Percentiles rank a stretch among this genome's conserved stretches.
Conservation (phyloP, 2,113 vertebrate genomes). For the Stigmatopora argus region DNA sequence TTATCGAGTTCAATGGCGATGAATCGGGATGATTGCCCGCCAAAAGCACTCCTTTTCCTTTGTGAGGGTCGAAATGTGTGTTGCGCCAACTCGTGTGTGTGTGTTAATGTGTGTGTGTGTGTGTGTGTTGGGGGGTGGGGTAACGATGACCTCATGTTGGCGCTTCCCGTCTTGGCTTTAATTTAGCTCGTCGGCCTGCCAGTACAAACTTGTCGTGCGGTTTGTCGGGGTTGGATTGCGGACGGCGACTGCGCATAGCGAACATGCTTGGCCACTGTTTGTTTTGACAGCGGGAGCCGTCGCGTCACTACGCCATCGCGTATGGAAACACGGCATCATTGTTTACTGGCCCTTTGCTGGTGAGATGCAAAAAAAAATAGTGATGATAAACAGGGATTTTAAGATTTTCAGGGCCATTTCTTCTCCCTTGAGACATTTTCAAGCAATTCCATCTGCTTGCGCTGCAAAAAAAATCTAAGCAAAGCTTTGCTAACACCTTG, state of each 20-base stretch:
- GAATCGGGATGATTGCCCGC: too few relatives aligned
- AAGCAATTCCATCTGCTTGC: not conserved
- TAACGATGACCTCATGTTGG: constrained; percentile 47
- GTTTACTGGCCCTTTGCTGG: constrained; percentile 19
- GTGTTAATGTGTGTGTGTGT: not conserved
- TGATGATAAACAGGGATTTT: not conserved
- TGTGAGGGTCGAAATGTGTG: not conserved
- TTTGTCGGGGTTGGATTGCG: not conserved
- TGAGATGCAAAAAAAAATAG: not conserved
- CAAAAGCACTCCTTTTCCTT: not conserved
- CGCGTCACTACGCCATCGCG: not conserved
- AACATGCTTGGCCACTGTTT: constrained; percentile 22
- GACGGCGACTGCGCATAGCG: constrained; percentile 20
- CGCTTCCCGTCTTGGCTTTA: constrained; percentile 31
- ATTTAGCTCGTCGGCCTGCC: constrained; percentile 12
- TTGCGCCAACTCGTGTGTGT: not conserved
- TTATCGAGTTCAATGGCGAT: too few relatives aligned
- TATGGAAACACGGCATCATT: constrained; percentile 30
- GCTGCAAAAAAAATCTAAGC: not conserved
- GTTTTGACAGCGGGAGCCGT: constrained; percentile 21
- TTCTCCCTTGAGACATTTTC: not conserved
- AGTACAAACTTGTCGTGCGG: not conserved
- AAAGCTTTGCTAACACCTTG: not conserved
- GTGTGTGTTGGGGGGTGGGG: constrained; percentile 20
- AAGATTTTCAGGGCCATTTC: not conserved